phyloP scores from a whole-genome alignment of 2,797 vertebrate genomes.

The Intellagama lesueurii region DNA sequence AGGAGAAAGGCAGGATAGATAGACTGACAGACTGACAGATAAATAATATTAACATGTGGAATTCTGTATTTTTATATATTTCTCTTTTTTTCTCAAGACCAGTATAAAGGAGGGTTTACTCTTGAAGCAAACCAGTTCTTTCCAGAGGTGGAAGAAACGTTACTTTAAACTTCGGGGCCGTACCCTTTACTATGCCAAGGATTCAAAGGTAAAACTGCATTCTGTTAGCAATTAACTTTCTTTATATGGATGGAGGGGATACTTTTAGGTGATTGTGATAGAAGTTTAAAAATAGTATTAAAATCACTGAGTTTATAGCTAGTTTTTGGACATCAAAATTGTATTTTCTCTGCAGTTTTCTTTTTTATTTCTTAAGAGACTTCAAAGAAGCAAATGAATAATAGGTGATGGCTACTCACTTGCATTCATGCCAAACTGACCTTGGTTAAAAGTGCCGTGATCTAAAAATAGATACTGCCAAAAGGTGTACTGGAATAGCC shows the following conservation, averaged over 20 bases:
- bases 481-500: not conserved
- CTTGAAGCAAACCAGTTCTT: constrained; percentile 98
- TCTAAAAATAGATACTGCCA: constrained; percentile 2
- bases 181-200: constrained; percentile 98
- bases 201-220: constrained; percentile 89
- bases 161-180: constrained; percentile 97
- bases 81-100: constrained; percentile 82
- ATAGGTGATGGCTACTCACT: rapidly evolving
- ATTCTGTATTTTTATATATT: constrained; percentile 38
- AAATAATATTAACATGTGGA: not conserved
- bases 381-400: constrained; percentile 20
- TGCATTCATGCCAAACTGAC: not conserved
- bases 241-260: not conserved
- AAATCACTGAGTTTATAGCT: not conserved
- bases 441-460: not conserved
- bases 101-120: constrained; percentile 96
- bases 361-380: not conserved
- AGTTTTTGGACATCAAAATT: not conserved
- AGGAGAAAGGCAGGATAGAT: not conserved
- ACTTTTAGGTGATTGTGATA: not conserved
- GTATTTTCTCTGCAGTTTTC: not conserved
- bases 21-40: too few relatives aligned
- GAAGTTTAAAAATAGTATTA: not conserved
- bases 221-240: not conserved
- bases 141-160: constrained; percentile 98